Evolutionary conservation across 2,113 vertebrate species (phyloP).

Genomic region (Saimiri boliviensis): DNA sequence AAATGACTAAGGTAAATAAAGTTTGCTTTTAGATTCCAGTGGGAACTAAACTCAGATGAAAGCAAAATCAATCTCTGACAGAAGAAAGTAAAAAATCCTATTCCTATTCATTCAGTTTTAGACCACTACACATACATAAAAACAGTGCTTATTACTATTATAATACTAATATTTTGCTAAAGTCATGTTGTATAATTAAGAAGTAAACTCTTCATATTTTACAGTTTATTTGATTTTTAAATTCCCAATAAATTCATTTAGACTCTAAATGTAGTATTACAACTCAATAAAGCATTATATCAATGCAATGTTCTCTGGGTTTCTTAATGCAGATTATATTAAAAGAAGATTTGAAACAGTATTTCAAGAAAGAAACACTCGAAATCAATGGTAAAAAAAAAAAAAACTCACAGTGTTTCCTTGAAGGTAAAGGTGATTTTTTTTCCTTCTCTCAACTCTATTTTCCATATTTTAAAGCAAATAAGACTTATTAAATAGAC

Average conservation of each 20-base stretch:
- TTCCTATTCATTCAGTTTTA: neutral
- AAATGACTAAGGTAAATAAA: neutral
- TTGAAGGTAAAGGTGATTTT: neutral
- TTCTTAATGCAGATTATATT: neutral
- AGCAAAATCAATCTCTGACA: neutral
- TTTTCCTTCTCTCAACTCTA: neutral
- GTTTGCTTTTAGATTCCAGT: neutral
- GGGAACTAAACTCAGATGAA: neutral
- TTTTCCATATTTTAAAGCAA: conserved; percentile 29
- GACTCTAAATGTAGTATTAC: neutral
- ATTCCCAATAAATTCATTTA: neutral
- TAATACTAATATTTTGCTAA: neutral
- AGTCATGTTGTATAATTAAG: neutral
- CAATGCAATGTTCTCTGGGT: neutral
- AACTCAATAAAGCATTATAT: neutral
- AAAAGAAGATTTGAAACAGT: neutral
- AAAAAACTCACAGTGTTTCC: conserved; percentile 8
- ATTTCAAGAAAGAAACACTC: conserved; percentile 2
- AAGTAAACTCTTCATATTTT: neutral
- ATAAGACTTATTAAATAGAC: neutral
- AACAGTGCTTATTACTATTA: neutral
- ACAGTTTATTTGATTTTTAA: neutral
- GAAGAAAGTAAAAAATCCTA: neutral
- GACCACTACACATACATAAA: neutral
- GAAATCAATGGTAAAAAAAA: neutral